These are phyloP conservation scores for Turritopsis dohrnii DNA, from an alignment of 30 jellyfish, hydroid and myxozoan genomes.

Conservation along the genomic window DNA sequence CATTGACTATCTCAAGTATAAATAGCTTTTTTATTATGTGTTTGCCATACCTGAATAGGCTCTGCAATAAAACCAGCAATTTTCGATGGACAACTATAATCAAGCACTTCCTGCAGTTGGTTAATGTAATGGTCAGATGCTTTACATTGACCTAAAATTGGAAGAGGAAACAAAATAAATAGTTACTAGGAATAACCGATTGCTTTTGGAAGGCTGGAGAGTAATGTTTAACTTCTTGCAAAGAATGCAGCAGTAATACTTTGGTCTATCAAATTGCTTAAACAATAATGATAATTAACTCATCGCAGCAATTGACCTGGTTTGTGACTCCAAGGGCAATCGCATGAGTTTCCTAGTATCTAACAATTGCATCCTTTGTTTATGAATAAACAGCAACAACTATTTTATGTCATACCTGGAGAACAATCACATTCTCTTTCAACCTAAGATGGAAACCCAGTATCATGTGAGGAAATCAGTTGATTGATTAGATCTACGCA, in stretches of 20 bases:
- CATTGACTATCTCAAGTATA: no score
- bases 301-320: no score
- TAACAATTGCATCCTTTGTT: no score
- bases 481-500: no score
- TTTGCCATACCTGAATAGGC: constrained; percentile 77
- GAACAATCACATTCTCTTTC: constrained; percentile 69
- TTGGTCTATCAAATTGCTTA: no score
- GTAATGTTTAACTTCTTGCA: background rate
- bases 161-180: background rate
- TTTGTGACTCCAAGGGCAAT: no score
- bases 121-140: constrained; percentile 70
- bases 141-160: constrained; percentile 58
- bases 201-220: background rate
- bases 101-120: constrained; percentile 77
- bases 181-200: background rate
- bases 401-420: constrained; percentile 43
- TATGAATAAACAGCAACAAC: background rate
- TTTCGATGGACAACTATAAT: constrained; percentile 52
- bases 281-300: no score
- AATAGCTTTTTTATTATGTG: no score
- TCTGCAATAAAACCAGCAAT: constrained; percentile 96
- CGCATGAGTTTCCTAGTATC: no score
- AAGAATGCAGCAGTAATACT: no score
- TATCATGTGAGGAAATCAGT: background rate
- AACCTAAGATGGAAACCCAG: constrained; percentile 41